Percentiles rank a stretch among this genome's conserved stretches.
phyloP scores from a whole-genome alignment of 2,797 vertebrate species.

The Sebastiscus albofasciatus region DNA sequence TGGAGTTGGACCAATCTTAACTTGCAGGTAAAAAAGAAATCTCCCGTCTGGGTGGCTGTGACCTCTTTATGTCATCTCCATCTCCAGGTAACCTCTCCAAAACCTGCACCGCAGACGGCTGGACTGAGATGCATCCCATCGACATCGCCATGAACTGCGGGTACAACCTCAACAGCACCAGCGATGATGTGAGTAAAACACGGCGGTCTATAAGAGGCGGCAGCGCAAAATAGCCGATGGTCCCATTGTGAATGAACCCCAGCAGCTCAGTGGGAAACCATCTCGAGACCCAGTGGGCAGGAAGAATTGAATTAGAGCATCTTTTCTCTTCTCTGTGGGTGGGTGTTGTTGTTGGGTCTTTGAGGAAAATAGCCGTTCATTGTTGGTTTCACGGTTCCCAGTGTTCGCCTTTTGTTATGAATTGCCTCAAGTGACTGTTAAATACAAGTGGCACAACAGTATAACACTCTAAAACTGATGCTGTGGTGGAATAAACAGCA shows the following conservation, averaged over 20 bases:
- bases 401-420: background rate
- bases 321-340: conserved; percentile 31
- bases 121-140: conserved; percentile 87
- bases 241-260: conserved; percentile 15
- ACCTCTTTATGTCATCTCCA: conserved; percentile 26
- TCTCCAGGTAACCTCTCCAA: conserved; percentile 91
- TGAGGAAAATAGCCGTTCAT: conserved; percentile 30
- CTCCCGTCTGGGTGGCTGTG: conserved; percentile 10
- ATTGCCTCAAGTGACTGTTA: background rate
- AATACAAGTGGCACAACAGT: background rate
- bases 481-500: background rate
- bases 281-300: conserved; percentile 32
- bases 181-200: conserved; percentile 80
- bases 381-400: background rate
- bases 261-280: conserved; percentile 11
- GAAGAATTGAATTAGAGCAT: conserved; percentile 26
- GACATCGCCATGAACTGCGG: conserved; percentile 88
- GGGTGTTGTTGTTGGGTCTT: conserved; percentile 4
- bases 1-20: background rate
- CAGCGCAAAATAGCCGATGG: background rate
- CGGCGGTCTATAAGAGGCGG: background rate
- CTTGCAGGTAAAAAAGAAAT: conserved; percentile 15
- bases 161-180: conserved; percentile 82
- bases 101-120: conserved; percentile 89
- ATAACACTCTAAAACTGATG: background rate